These are phyloP conservation scores for Tanytarsus gracilentus DNA, from an alignment of 2,888 invertebrate genomes.

Conservation along the genomic window DNA sequence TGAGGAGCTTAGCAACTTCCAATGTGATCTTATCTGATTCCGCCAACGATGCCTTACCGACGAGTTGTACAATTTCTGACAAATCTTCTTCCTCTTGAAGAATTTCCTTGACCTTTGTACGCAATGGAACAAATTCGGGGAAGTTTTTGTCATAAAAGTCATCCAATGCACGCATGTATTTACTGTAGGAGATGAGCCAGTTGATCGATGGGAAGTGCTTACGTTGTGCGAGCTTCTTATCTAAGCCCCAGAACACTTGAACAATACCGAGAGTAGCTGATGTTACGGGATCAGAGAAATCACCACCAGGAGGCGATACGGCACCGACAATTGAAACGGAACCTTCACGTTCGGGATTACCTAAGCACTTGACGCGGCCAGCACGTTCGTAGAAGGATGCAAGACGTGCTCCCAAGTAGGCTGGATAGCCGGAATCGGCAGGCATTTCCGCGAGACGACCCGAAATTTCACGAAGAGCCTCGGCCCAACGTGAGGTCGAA, in stretches of 20 bases:
- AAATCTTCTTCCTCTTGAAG: conserved; percentile 98
- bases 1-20: conserved; percentile 95
- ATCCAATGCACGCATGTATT: conserved; percentile 96
- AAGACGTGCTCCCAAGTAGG: conserved; percentile 94
- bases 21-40: conserved; percentile 99
- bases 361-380: conserved; percentile 92
- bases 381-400: conserved; percentile 99
- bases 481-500: conserved; percentile 99
- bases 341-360: conserved; percentile 96
- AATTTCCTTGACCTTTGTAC: conserved; percentile 92
- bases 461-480: conserved; percentile 98
- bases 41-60: conserved; percentile 97
- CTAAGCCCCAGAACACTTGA: conserved; percentile 99
- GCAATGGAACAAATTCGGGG: conserved; percentile 90
- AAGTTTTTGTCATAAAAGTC: conserved; percentile 99
- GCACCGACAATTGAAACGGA: conserved; percentile 99
- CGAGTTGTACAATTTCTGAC: conserved; percentile 98
- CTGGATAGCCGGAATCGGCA: conserved; percentile 97
- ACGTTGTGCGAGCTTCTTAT: conserved; percentile 96
- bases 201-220: conserved; percentile 99
- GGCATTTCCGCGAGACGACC: conserved; percentile 99
- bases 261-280: conserved; percentile 98
- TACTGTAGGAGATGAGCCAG: conserved; percentile 97
- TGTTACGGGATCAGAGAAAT: conserved; percentile 99
- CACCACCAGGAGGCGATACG: conserved; percentile 99